phyloP scores from a whole-genome alignment of 2,888 invertebrate species.

The Erebia ligea region DNA sequence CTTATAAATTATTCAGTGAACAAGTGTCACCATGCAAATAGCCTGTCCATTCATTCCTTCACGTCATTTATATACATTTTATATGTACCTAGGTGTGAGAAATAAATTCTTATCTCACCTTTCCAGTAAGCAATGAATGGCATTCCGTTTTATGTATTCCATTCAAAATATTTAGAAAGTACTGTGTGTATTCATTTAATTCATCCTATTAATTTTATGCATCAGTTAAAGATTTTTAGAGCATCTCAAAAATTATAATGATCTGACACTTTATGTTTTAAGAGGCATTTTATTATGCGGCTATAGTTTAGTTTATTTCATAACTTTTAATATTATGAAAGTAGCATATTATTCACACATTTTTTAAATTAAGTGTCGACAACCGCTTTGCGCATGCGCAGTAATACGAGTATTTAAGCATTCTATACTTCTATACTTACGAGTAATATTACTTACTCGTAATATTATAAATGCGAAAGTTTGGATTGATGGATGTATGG shows the following conservation, averaged over 20 bases:
- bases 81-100: slow-evolving; percentile 5
- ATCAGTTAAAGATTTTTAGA: slow-evolving; percentile 10
- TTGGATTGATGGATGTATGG: too few relatives aligned
- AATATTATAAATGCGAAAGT: too few relatives aligned
- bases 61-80: background rate
- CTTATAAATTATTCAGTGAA: slow-evolving; percentile 4
- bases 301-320: background rate
- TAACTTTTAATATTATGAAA: background rate
- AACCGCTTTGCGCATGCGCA: too few relatives aligned
- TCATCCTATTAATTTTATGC: background rate
- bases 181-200: background rate
- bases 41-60: slow-evolving; percentile 4
- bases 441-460: too few relatives aligned
- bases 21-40: slow-evolving; percentile 15
- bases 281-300: background rate
- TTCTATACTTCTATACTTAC: too few relatives aligned
- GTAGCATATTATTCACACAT: too few relatives aligned
- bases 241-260: slow-evolving; percentile 9
- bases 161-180: slow-evolving; percentile 24
- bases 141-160: background rate
- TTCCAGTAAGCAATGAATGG: slow-evolving; percentile 13
- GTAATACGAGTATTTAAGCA: too few relatives aligned
- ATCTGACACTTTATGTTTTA: slow-evolving; percentile 4
- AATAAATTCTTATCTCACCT: slow-evolving; percentile 17
- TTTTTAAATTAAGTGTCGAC: too few relatives aligned